A percentile compares a stretch with the other conserved stretches of the same genome.
Conservation (phyloP, 2,113 vertebrate species). For the Micronycteris hirsuta region DNA sequence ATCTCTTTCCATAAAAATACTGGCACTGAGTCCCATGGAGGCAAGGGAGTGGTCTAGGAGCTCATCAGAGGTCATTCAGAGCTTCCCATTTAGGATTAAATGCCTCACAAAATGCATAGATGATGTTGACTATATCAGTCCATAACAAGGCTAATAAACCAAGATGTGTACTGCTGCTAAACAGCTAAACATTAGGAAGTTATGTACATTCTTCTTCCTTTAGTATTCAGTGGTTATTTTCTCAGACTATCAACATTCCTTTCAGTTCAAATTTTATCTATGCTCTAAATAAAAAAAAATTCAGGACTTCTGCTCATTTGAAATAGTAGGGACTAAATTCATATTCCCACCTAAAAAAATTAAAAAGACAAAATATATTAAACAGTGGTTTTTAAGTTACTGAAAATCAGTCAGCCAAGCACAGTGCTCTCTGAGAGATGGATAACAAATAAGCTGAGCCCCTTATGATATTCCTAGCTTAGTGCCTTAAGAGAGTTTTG, state of each 20-base stretch:
- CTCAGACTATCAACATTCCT: background rate
- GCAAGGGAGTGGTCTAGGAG: background rate
- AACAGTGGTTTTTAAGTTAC: conserved; percentile 28
- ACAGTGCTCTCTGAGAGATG: background rate
- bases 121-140: background rate
- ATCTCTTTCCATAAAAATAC: conserved; percentile 22
- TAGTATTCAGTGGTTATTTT: conserved; percentile 9
- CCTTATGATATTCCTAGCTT: background rate
- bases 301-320: conserved; percentile 12
- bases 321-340: conserved; percentile 8
- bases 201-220: background rate
- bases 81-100: background rate
- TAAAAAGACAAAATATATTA: conserved; percentile 7
- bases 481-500: background rate
- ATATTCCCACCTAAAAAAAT: conserved; percentile 2
- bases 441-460: conserved; percentile 4
- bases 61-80: background rate
- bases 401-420: background rate
- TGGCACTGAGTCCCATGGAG: background rate
- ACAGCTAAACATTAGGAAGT: background rate
- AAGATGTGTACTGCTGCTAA: background rate
- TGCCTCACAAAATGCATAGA: background rate
- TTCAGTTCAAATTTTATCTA: conserved; percentile 19
- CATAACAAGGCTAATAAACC: background rate
- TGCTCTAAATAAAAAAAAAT: conserved; percentile 24